Evolutionary conservation across 2,113 vertebrate genomes (phyloP).

Genomic region (Seriola quinqueradiata): DNA sequence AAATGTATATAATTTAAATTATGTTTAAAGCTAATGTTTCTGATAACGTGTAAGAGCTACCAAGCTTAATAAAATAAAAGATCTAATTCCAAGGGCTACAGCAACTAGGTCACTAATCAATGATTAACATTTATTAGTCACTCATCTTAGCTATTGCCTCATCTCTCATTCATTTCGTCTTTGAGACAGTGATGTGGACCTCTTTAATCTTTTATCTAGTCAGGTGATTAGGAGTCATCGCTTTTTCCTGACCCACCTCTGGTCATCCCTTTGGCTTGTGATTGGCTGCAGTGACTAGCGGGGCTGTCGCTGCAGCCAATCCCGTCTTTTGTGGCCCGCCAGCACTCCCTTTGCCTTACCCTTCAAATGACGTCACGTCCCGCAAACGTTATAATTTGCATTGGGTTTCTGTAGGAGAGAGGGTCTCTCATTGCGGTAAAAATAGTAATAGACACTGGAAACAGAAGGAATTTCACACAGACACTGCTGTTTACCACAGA

Average conservation of each 20-base stretch:
- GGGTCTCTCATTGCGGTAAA: constrained; percentile 52
- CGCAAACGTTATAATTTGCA: constrained; percentile 39
- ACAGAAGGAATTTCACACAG: not conserved
- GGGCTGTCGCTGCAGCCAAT: constrained; percentile 45
- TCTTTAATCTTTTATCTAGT: constrained; percentile 41
- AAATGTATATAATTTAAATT: too few species aligned
- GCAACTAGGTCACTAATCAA: not conserved
- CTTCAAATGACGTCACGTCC: constrained; percentile 64
- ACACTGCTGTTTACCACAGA: not conserved
- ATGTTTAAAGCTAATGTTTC: not conserved
- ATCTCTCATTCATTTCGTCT: not conserved
- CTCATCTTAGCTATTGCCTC: not conserved
- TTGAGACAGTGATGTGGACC: not conserved
- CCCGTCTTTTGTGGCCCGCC: not conserved
- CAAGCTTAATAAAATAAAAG: not conserved
- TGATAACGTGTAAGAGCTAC: not conserved
- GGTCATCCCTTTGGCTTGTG: not conserved
- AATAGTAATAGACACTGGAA: constrained; percentile 2
- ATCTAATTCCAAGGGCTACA: not conserved
- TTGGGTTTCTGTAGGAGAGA: not conserved
- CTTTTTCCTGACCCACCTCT: not conserved
- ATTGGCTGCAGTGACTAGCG: constrained; percentile 40
- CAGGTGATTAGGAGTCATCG: constrained; percentile 54
- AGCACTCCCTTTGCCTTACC: not conserved
- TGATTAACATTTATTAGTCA: constrained; percentile 32